Base-by-base conservation (phyloP, 2,113 vertebrate species). In the Clarias gariepinus region DNA sequence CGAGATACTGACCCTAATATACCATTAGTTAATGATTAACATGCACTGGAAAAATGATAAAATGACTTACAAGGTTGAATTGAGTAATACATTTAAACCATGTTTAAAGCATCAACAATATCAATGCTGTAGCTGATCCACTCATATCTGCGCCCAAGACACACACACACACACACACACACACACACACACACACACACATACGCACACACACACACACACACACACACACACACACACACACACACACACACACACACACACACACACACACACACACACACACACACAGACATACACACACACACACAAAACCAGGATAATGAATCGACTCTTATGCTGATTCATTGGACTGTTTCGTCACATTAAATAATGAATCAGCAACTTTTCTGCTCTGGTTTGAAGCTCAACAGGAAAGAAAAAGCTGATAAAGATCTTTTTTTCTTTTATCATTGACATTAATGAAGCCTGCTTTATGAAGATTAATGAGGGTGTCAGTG, bases 311-410 rank as follows among this genome's bases (percentile, higher is more conserved):
- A 69, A 3, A 16, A 69, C 28, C 28, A 28, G 12, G n/a, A n/a
- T n/a, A n/a, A n/a, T n/a, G n/a, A n/a, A n/a, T n/a, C n/a, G n/a
- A 74, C 3, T 78, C 15, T 58, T 79, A 21, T 79, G 28, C 52
- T 78, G 76, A 78, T 55, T 55, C 52, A 55, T 78, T 8, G 19
- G 16, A 21, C 52, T 28, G 53, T 78, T 78, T 57, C n/a, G 19
- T 78, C 76, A 55, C 15, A 77, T 53, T 77, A 25, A 77, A 78
- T 33, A 18, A 57, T 55, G n/a, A 79, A 58, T 77, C 74, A 77
- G 74, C 74, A 79, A 21, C 19, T 30, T 16, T 55, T 77, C 25
- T 77, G 21, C 41, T 71, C 3, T 2, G 18, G 5, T 71, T 41
- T 19, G 33, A 71, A 19, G 18, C 36, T 52, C 41, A 53, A 76